phyloP scores from a whole-genome alignment of 2,113 vertebrate genomes.

The Narcine bancroftii region DNA sequence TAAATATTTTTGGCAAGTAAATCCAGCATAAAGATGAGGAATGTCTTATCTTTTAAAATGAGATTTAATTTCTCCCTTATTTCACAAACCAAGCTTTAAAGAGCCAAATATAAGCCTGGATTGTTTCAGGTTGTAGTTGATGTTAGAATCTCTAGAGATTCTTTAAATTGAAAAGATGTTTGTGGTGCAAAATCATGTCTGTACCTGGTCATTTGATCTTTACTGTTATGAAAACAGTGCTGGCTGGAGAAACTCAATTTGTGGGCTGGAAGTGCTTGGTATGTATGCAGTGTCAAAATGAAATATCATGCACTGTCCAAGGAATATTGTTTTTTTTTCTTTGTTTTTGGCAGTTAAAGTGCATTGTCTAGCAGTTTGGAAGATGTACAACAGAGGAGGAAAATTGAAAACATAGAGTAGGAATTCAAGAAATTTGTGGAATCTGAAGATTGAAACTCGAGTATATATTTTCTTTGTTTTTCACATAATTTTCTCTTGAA shows the following conservation, averaged over 20 bases:
- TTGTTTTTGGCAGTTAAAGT: neutral
- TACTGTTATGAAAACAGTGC: neutral
- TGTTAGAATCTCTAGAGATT: neutral
- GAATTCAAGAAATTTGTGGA: neutral
- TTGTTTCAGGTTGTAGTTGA: neutral
- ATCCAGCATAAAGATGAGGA: neutral
- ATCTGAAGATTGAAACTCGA: neutral
- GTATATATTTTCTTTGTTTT: neutral
- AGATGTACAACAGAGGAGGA: neutral
- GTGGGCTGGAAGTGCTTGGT: conserved; percentile 1
- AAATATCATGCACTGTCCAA: neutral
- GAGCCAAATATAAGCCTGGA: neutral
- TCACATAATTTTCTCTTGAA: neutral
- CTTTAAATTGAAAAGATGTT: neutral
- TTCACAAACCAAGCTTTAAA: neutral
- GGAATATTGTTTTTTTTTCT: conserved; percentile 18
- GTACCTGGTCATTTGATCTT: neutral
- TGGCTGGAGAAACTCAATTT: neutral
- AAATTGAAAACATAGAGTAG: neutral
- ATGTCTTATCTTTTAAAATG: neutral
- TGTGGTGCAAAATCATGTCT: neutral
- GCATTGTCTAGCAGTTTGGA: neutral
- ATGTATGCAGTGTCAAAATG: neutral
- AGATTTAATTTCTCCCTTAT: neutral
- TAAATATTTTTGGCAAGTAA: neutral